phyloP scores from a whole-genome alignment of 2,888 invertebrate species.

The Polyommatus icarus region DNA sequence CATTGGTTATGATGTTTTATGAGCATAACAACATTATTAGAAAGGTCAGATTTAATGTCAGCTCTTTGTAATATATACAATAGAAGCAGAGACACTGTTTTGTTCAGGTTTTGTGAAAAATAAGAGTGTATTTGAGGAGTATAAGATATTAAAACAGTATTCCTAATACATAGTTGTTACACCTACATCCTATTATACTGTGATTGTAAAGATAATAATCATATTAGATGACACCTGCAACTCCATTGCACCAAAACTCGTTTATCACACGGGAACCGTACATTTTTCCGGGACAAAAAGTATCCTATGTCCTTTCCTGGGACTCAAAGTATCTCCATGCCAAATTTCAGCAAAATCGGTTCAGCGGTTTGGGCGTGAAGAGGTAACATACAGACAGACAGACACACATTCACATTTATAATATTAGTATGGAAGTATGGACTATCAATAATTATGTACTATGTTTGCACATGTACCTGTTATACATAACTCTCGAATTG shows the following conservation, averaged over 20 bases:
- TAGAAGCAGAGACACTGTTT: background rate
- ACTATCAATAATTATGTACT: background rate
- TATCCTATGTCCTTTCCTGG: no score
- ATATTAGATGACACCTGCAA: no score
- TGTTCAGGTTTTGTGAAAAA: background rate
- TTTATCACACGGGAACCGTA: no score
- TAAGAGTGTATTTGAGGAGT: background rate
- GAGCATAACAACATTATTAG: background rate
- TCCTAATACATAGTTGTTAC: no score
- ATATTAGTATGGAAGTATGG: no score
- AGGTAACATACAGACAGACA: no score
- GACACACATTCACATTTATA: no score
- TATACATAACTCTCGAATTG: background rate
- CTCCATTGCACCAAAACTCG: no score
- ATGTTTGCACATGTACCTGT: background rate
- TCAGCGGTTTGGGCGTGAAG: no score
- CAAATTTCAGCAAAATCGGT: no score
- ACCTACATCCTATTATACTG: background rate
- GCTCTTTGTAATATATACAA: constrained; percentile 34
- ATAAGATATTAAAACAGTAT: background rate
- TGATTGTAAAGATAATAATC: background rate
- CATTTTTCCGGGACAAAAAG: no score
- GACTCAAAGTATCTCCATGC: no score
- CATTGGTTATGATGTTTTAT: background rate
- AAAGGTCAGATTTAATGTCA: constrained; percentile 41